Evolutionary conservation across 2,113 vertebrate genomes (phyloP).

Genomic region (Climacteris rufus): DNA sequence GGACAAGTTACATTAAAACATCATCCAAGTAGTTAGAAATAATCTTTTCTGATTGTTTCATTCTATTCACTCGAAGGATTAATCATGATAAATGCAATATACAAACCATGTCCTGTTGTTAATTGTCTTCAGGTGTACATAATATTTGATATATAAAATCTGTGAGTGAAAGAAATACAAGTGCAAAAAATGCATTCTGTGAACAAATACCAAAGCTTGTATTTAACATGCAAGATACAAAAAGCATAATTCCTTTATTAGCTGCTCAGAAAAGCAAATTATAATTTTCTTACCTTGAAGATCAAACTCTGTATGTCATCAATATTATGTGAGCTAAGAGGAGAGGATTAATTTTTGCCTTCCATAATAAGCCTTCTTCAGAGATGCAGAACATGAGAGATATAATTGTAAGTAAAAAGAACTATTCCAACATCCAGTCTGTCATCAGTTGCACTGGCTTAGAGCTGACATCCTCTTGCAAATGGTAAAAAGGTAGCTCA

Average conservation of each 20-base stretch:
- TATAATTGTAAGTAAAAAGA: conserved; percentile 34
- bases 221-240: background rate
- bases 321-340: background rate
- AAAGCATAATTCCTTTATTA: background rate
- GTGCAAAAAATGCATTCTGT: background rate
- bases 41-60: background rate
- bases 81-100: background rate
- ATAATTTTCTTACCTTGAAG: conserved; percentile 70
- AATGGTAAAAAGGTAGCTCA: conserved; percentile 58
- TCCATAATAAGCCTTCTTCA: conserved; percentile 26
- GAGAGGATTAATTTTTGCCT: conserved; percentile 24
- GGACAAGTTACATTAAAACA: conserved; percentile 1
- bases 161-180: background rate
- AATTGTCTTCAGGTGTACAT: background rate
- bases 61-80: background rate
- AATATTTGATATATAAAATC: background rate
- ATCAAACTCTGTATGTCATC: conserved; percentile 28
- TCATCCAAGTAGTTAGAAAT: conserved; percentile 6
- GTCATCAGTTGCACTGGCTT: conserved; percentile 46
- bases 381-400: background rate
- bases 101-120: background rate
- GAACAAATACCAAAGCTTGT: background rate
- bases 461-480: conserved; percentile 56
- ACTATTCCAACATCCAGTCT: conserved; percentile 69
- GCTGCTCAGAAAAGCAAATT: conserved; percentile 3